Conservation (phyloP, 2,888 invertebrate species). For the Seladonia tumulorum region DNA sequence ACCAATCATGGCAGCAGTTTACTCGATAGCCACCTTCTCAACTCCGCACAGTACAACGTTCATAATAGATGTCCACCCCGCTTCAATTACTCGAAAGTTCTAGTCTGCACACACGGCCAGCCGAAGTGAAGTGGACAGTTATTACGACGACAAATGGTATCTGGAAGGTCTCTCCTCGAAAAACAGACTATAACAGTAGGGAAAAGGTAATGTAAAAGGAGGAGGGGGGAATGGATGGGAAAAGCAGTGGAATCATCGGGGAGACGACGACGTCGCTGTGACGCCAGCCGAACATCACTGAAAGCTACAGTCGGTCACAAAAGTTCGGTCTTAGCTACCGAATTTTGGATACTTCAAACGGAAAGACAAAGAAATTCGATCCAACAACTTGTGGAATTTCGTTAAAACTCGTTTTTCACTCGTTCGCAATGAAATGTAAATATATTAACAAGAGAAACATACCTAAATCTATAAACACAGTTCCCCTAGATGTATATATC, state of each 20-base stretch:
- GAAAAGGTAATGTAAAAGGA: background rate
- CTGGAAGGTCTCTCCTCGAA: background rate
- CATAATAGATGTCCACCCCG: background rate
- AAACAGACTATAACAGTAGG: background rate
- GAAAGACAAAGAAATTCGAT: background rate
- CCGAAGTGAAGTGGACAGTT: background rate
- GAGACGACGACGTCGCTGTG: constrained; percentile 11
- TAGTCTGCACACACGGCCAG: background rate
- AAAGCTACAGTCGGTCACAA: constrained; percentile 2
- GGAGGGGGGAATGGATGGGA: background rate
- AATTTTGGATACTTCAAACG: background rate
- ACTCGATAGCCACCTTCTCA: background rate
- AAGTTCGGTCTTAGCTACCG: background rate
- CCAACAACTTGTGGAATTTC: background rate
- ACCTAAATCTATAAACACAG: background rate
- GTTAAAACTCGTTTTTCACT: background rate
- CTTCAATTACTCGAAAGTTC: background rate
- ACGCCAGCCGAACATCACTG: constrained; percentile 45
- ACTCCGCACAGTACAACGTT: background rate
- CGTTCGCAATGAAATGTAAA: background rate
- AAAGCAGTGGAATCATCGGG: constrained; percentile 3
- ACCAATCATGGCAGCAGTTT: background rate
- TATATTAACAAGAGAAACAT: background rate
- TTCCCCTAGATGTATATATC: background rate
- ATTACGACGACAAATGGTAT: background rate